Percentiles rank a stretch among this genome's conserved stretches.
Conservation (phyloP, 2,797 vertebrate genomes). For the Pelodytes ibericus region DNA sequence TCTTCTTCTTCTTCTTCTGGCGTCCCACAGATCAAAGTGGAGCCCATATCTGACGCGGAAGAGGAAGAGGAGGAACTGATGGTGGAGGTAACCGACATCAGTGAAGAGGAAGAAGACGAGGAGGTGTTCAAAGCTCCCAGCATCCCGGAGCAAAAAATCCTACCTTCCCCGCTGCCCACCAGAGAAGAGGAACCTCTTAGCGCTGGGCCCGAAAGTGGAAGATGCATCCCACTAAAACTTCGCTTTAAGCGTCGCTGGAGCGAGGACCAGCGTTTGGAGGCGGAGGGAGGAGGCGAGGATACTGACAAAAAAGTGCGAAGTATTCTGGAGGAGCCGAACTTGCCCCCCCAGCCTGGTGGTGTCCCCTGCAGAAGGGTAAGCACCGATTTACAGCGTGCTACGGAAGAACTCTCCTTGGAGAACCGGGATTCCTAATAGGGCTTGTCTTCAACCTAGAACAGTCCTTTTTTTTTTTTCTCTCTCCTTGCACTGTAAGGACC, state of each 20-base stretch:
- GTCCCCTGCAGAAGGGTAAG: conserved; percentile 69
- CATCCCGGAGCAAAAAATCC: conserved; percentile 65
- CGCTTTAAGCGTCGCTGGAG: conserved; percentile 95
- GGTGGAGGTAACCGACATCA: conserved; percentile 88
- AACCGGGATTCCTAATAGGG: conserved; percentile 85
- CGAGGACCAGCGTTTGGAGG: conserved; percentile 88
- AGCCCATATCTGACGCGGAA: conserved; percentile 82
- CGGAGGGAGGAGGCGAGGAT: conserved; percentile 77
- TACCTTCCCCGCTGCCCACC: background rate
- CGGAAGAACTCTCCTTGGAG: conserved; percentile 89
- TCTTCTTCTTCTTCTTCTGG: conserved; percentile 64
- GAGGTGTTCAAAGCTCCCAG: conserved; percentile 90
- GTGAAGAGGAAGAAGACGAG: conserved; percentile 85
- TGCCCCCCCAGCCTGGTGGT: conserved; percentile 54
- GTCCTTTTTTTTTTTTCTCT: background rate
- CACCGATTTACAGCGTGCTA: conserved; percentile 86
- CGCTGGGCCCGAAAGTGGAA: conserved; percentile 39
- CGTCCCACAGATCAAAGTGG: conserved; percentile 80
- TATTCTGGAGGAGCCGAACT: conserved; percentile 70
- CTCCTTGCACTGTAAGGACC: background rate
- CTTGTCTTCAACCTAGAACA: background rate
- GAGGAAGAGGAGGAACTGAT: conserved; percentile 76
- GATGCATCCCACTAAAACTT: conserved; percentile 88
- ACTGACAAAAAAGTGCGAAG: conserved; percentile 85
- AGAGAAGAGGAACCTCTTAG: conserved; percentile 22